phyloP scores from a whole-genome alignment of 2,888 invertebrate genomes.

The Meghimatium bilineatum region DNA sequence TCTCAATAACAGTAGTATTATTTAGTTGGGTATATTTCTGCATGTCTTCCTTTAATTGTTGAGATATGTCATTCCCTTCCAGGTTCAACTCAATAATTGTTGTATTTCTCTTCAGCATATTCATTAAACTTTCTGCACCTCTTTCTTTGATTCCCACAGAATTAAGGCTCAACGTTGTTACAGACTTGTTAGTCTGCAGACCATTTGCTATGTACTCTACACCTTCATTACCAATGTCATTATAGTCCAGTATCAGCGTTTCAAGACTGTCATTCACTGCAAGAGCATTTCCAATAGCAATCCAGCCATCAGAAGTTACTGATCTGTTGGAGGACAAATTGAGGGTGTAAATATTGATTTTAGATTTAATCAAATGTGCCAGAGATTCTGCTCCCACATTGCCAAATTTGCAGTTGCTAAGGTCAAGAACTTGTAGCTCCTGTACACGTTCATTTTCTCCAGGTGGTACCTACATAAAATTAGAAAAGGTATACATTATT shows the following conservation, averaged over 20 bases:
- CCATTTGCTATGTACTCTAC: slow-evolving; percentile 60
- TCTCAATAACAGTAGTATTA: slow-evolving; percentile 7
- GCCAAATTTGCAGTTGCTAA: slow-evolving; percentile 63
- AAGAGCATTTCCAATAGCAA: slow-evolving; percentile 64
- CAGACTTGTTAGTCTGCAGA: slow-evolving; percentile 61
- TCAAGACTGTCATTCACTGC: slow-evolving; percentile 57
- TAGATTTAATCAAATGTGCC: slow-evolving; percentile 46
- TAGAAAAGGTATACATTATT: not conserved
- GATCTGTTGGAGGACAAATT: slow-evolving; percentile 40
- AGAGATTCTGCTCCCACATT: slow-evolving; percentile 62
- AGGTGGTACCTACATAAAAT: not conserved
- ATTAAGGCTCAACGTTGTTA: slow-evolving; percentile 67
- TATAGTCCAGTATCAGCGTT: slow-evolving; percentile 68
- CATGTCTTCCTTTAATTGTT: slow-evolving; percentile 59
- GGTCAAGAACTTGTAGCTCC: slow-evolving; percentile 64
- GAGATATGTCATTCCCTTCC: slow-evolving; percentile 64
- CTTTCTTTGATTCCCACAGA: slow-evolving; percentile 63
- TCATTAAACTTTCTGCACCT: slow-evolving; percentile 62
- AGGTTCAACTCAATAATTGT: slow-evolving; percentile 67
- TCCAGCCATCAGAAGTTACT: slow-evolving; percentile 62
- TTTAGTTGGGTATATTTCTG: slow-evolving; percentile 63
- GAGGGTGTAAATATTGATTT: slow-evolving; percentile 40
- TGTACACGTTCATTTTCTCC: not conserved
- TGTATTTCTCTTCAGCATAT: slow-evolving; percentile 65
- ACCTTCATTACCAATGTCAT: slow-evolving; percentile 67